Base-by-base conservation (phyloP, 2,113 vertebrate genomes). In the Ciconia stormi region DNA sequence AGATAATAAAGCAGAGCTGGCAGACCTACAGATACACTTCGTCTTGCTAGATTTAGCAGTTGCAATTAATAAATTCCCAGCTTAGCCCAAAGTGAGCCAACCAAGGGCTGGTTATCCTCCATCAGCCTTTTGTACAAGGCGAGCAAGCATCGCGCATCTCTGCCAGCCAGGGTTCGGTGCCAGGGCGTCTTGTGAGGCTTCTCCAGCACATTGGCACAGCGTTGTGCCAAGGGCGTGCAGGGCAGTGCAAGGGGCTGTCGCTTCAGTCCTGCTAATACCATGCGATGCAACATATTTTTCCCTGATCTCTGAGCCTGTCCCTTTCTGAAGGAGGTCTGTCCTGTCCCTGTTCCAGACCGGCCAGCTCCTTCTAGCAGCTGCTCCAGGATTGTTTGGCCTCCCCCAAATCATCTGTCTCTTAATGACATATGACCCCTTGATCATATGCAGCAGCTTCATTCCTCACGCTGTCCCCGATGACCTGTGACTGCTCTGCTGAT, bases 401-500 rank as follows among this genome's bases (percentile, higher is more conserved):
- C 32, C 38, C 27, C 34, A 72, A 36, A 89, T 62, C 91, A 76
- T 89, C 34, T 82, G 5, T 89, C 87, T 93, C 56, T 82, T 77
- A 42, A 40, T 95, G 87, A 93, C 6, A 15, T 80, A 46, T 77
- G 78, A 94, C 32, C 89, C 55, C 13, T 77, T 70, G 74, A 77
- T 49, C n/a, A n/a, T n/a, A n/a, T n/a, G 78, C 42, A 90, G 53
- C 66, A 66, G 26, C 70, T 94, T 91, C 44, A 80, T 94, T 95
- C 87, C 55, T 93, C 34, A 44, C 25, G 4, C 69, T 61, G 63
- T 87, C 74, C 67, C 63, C 4, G 27, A 36, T 81, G 94, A 90
- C 87, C 96, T 92, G 50, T 93, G 84, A 50, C 82, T 94, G 66
- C 94, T 86, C 79, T 88, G 71, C 89, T 97, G 94, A 88, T 96